These are phyloP conservation scores for Avahi laniger DNA, from an alignment of 2,797 vertebrate species.

Conservation along the genomic window DNA sequence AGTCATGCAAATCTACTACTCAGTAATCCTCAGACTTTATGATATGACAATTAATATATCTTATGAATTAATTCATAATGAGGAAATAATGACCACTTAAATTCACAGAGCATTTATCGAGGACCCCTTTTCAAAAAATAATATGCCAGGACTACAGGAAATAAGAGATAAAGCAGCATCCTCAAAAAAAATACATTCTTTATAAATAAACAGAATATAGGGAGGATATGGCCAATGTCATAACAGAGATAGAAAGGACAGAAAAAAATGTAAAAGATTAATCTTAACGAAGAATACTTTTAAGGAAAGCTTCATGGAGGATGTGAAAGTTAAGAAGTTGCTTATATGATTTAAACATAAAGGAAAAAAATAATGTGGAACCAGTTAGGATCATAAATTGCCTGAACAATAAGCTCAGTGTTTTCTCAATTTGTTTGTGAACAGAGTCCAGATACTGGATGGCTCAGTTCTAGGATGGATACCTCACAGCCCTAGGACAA, in stretches of 20 bases:
- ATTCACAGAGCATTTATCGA: not conserved
- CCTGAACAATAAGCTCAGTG: not conserved
- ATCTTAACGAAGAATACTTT: not conserved
- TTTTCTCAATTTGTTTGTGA: not conserved
- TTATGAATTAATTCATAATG: not conserved
- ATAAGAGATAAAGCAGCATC: not conserved
- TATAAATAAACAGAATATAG: not conserved
- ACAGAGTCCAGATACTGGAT: not conserved
- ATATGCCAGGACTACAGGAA: not conserved
- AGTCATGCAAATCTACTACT: not conserved
- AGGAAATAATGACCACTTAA: not conserved
- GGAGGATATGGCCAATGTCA: not conserved
- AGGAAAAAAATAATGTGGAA: not conserved
- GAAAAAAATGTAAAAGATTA: not conserved
- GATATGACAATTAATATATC: not conserved
- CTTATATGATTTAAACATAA: not conserved
- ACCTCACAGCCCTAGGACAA: not conserved
- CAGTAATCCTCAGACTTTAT: not conserved
- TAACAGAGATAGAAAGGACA: not conserved
- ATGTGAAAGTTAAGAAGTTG: not conserved
- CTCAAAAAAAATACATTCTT: not conserved
- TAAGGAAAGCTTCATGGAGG: not conserved
- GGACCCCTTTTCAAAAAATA: not conserved
- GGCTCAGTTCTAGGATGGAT: not conserved
- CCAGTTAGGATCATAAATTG: not conserved